These are phyloP conservation scores for Coelopa pilipes DNA, from an alignment of 2,888 invertebrate genomes.

Conservation along the genomic window DNA sequence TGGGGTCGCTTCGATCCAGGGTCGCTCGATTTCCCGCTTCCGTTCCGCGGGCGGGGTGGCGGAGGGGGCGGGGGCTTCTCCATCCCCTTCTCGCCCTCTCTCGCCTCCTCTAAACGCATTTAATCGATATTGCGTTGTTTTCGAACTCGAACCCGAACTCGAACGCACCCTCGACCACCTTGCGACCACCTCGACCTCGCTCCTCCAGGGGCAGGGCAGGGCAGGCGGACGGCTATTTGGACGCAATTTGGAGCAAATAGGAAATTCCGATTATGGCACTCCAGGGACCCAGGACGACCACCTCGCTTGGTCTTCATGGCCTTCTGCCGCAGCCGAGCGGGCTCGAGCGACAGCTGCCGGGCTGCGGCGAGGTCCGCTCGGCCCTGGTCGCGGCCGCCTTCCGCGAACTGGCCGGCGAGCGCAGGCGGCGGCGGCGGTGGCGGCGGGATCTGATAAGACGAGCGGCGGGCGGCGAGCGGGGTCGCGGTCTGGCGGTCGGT, in stretches of 20 bases:
- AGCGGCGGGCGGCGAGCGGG: too few species aligned
- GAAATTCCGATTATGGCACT: conserved; percentile 56
- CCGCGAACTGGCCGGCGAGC: neutral
- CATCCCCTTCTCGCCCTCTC: too few species aligned
- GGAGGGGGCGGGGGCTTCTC: conserved; percentile 10
- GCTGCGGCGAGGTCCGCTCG: too few species aligned
- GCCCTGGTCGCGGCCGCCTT: too few species aligned
- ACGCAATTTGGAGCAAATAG: conserved; percentile 60
- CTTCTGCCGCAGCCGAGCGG: neutral
- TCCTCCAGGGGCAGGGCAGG: neutral
- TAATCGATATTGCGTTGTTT: conserved; percentile 46
- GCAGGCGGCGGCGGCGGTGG: neutral
- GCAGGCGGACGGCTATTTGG: conserved; percentile 53
- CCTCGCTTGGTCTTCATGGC: neutral
- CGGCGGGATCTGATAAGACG: neutral
- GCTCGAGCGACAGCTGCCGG: too few species aligned
- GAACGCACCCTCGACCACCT: conserved; percentile 19
- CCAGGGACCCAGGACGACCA: conserved; percentile 53
- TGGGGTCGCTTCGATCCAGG: conserved; percentile 14
- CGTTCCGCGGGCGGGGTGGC: too few species aligned
- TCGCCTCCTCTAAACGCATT: conserved; percentile 41
- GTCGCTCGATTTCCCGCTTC: too few species aligned
- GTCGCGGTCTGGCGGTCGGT: too few species aligned
- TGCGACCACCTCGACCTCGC: too few species aligned
- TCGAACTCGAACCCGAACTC: conserved; percentile 34